Conservation (phyloP, 2,888 invertebrate species). For the Megaustenia siamemsis region DNA sequence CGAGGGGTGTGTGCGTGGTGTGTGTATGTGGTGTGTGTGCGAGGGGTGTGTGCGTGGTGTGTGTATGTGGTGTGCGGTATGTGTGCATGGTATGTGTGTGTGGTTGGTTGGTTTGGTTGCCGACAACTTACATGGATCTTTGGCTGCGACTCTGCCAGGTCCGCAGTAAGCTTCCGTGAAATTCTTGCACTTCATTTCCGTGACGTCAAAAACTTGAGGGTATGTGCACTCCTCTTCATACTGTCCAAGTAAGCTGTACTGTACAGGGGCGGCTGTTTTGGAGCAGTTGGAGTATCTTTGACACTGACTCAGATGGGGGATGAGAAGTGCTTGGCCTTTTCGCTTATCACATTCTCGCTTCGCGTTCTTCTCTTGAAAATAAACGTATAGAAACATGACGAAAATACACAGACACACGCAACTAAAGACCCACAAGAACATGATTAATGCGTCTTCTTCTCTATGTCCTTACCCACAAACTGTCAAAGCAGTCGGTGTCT, state of each 20-base stretch:
- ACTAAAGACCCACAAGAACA: too few relatives aligned
- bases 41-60: too few relatives aligned
- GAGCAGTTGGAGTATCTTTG: slow-evolving; percentile 33
- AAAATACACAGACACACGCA: too few relatives aligned
- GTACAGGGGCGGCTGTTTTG: background rate
- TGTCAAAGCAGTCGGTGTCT: too few relatives aligned
- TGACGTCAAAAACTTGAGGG: slow-evolving; percentile 22
- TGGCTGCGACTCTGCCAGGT: background rate
- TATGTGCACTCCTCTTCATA: slow-evolving; percentile 27
- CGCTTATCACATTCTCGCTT: background rate
- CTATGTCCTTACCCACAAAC: too few relatives aligned
- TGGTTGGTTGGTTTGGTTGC: too few relatives aligned
- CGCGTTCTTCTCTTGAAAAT: background rate
- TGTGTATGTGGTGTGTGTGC: too few relatives aligned
- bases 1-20: too few relatives aligned
- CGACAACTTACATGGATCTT: slow-evolving; percentile 26
- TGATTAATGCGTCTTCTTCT: too few relatives aligned
- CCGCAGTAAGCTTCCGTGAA: slow-evolving; percentile 13
- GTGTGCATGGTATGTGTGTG: too few relatives aligned
- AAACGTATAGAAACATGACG: too few relatives aligned
- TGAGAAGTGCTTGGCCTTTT: background rate
- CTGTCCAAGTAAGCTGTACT: background rate
- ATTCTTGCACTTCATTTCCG: background rate
- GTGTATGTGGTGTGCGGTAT: too few relatives aligned
- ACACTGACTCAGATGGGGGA: slow-evolving; percentile 11